These are phyloP conservation scores for Bemisia tabaci DNA, from an alignment of 1,140 invertebrate genomes.

Conservation along the genomic window DNA sequence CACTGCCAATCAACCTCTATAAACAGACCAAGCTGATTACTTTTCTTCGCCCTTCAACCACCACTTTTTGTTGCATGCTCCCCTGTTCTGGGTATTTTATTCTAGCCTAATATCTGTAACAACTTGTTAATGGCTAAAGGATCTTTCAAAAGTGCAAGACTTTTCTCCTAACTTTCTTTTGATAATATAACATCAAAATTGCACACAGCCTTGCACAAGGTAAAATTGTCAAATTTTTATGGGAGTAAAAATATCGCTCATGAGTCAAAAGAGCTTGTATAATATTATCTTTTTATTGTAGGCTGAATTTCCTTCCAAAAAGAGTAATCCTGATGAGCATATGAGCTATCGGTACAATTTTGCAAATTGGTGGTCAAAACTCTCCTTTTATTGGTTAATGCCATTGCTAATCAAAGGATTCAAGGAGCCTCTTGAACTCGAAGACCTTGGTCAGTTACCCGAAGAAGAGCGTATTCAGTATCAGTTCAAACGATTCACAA, in stretches of 20 bases:
- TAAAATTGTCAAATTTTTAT: background rate
- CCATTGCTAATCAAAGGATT: slow-evolving; percentile 50
- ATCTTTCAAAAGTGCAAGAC: background rate
- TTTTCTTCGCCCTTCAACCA: background rate
- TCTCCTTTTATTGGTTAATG: slow-evolving; percentile 64
- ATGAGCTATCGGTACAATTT: slow-evolving; percentile 36
- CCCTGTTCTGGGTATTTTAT: too few species aligned
- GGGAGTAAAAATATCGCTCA: too few species aligned
- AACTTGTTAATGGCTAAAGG: too few species aligned
- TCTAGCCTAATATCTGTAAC: too few species aligned
- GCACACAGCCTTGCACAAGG: background rate
- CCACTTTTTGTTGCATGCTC: background rate
- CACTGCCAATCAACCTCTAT: too few species aligned
- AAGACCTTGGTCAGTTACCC: slow-evolving; percentile 55
- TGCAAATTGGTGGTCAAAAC: slow-evolving; percentile 50
- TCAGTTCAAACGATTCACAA: slow-evolving; percentile 39
- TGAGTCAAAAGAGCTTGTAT: too few species aligned
- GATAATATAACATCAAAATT: too few species aligned
- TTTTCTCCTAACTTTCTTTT: background rate
- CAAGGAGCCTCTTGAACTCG: slow-evolving; percentile 44
- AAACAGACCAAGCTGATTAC: background rate
- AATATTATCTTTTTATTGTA: background rate
- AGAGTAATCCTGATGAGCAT: background rate
- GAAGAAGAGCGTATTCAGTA: slow-evolving; percentile 39
- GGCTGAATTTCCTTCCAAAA: background rate